Percentiles rank a stretch among this genome's conserved stretches.
These are phyloP conservation scores for Drosophila vallismaia DNA, from an alignment of 2,888 invertebrate genomes.

Conservation along the genomic window DNA sequence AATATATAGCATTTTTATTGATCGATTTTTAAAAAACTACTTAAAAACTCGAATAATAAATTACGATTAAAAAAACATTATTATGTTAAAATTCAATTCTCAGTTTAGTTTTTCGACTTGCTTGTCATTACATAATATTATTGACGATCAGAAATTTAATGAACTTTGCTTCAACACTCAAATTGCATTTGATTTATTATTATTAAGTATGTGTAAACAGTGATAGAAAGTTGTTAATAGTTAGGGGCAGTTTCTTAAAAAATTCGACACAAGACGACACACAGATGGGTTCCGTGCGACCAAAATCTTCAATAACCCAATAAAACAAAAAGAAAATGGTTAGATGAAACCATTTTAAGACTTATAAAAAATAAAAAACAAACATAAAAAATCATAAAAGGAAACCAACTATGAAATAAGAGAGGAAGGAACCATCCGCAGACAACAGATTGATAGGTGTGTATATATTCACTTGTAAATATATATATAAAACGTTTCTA, in stretches of 20 bases:
- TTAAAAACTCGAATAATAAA: slow-evolving; percentile 66
- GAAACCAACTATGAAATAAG: slow-evolving; percentile 59
- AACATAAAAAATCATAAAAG: slow-evolving; percentile 38
- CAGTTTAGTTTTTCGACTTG: slow-evolving; percentile 42
- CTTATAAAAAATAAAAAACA: slow-evolving; percentile 32
- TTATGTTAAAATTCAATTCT: slow-evolving; percentile 44
- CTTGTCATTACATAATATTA: slow-evolving; percentile 40
- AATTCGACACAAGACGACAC: slow-evolving; percentile 27
- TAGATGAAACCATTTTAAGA: slow-evolving; percentile 50
- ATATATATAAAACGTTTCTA: slow-evolving; percentile 78
- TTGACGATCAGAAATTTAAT: slow-evolving; percentile 54
- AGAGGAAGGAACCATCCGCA: slow-evolving; percentile 56
- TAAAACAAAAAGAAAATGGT: slow-evolving; percentile 10
- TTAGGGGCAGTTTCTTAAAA: slow-evolving; percentile 62
- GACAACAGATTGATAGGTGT: slow-evolving; percentile 42
- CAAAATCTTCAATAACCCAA: slow-evolving; percentile 11
- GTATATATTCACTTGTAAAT: slow-evolving; percentile 59
- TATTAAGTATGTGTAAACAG: slow-evolving; percentile 33
- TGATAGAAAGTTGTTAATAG: slow-evolving; percentile 47
- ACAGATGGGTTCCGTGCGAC: slow-evolving; percentile 24
- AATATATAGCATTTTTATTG: slow-evolving; percentile 76
- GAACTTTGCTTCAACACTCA: slow-evolving; percentile 65
- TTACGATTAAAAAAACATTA: slow-evolving; percentile 52
- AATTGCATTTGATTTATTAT: slow-evolving; percentile 56
- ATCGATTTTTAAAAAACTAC: slow-evolving; percentile 68